A percentile compares a stretch with the other conserved stretches of the same genome.
phyloP scores from a whole-genome alignment of 2,888 invertebrate species.

The Loripinus fragilis region DNA sequence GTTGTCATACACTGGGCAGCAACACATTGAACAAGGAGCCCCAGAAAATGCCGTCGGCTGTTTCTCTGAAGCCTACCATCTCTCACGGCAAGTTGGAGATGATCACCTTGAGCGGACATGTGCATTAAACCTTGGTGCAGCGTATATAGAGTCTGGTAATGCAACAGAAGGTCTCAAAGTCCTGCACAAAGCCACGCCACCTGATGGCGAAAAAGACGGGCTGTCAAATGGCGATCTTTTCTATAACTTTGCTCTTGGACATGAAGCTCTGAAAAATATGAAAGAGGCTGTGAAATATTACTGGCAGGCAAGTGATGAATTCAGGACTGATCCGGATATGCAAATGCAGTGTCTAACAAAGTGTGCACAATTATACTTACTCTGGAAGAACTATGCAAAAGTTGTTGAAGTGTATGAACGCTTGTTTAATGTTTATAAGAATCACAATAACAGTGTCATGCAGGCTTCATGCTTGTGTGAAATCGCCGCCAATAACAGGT shows the following conservation, averaged over 20 bases:
- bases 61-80: constrained; percentile 62
- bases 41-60: constrained; percentile 53
- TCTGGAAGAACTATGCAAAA: constrained; percentile 15
- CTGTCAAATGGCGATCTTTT: constrained; percentile 77
- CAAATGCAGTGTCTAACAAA: constrained; percentile 63
- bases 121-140: constrained; percentile 80
- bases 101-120: constrained; percentile 69
- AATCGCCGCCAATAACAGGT: constrained; percentile 46
- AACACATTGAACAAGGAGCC: constrained; percentile 22
- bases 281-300: constrained; percentile 67
- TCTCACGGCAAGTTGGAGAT: constrained; percentile 62
- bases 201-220: constrained; percentile 61
- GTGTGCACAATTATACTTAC: constrained; percentile 46
- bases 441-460: constrained; percentile 43
- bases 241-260: constrained; percentile 78
- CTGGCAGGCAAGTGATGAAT: constrained; percentile 71
- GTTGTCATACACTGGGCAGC: not conserved
- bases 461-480: constrained; percentile 59
- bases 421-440: constrained; percentile 53
- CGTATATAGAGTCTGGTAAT: constrained; percentile 66
- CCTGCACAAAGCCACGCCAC: constrained; percentile 69
- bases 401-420: constrained; percentile 46
- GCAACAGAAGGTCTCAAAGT: constrained; percentile 69
- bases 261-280: constrained; percentile 64
- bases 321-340: constrained; percentile 64